phyloP scores from a whole-genome alignment of 1,140 invertebrate species.

The Stegodyphus dumicola region DNA sequence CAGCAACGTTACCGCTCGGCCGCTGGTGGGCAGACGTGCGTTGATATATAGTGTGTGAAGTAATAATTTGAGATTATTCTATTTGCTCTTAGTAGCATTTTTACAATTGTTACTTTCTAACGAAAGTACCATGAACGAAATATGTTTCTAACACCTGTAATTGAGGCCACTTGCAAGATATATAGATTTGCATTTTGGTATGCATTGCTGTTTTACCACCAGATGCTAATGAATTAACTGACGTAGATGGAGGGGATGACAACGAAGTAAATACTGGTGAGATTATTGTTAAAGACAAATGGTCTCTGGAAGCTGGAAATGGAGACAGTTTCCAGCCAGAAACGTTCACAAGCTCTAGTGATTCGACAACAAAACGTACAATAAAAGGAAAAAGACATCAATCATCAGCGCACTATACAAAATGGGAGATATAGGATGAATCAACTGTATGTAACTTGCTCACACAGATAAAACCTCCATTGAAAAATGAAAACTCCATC shows the following conservation, averaged over 20 bases:
- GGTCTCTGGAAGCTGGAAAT: not conserved
- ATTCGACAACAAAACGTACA: not conserved
- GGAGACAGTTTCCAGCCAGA: not conserved
- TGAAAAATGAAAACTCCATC: not conserved
- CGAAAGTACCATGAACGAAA: too few relatives aligned
- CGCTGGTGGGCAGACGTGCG: too few relatives aligned
- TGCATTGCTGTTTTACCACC: slow-evolving; percentile 6
- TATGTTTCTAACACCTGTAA: too few relatives aligned
- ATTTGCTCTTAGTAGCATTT: too few relatives aligned
- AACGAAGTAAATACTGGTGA: not conserved
- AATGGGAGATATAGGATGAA: not conserved
- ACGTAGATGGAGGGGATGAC: not conserved
- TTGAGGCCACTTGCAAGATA: too few relatives aligned
- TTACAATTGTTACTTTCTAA: too few relatives aligned
- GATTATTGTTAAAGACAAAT: not conserved
- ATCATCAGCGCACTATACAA: not conserved
- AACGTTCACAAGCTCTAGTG: not conserved
- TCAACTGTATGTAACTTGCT: not conserved
- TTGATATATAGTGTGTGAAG: too few relatives aligned
- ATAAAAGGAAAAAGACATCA: not conserved
- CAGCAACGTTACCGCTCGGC: too few relatives aligned
- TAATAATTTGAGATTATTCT: too few relatives aligned
- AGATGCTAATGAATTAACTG: not conserved
- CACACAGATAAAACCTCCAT: not conserved
- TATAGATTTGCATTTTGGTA: too few relatives aligned